These are phyloP conservation scores for Sus cebifrons DNA, from an alignment of 2,797 vertebrate genomes.

Conservation along the genomic window DNA sequence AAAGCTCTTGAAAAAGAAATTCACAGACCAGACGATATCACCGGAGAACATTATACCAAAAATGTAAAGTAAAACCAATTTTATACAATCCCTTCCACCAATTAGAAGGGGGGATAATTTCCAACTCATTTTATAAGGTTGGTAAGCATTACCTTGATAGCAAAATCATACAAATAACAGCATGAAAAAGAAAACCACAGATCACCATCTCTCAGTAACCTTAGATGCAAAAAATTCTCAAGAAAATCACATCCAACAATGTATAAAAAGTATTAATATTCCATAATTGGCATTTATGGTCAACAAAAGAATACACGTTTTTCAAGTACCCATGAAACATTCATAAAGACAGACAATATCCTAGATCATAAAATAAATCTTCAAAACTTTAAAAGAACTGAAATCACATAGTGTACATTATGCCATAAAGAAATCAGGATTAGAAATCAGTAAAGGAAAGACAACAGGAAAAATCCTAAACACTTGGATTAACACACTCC, in stretches of 20 bases:
- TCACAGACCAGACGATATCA: not conserved
- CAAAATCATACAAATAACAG: not conserved
- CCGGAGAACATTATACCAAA: not conserved
- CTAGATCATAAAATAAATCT: not conserved
- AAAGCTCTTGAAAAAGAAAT: not conserved
- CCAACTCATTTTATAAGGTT: not conserved
- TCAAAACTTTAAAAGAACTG: not conserved
- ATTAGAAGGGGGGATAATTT: not conserved
- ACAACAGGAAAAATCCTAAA: not conserved
- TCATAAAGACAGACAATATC: not conserved
- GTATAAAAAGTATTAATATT: not conserved
- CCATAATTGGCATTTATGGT: not conserved
- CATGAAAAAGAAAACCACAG: not conserved
- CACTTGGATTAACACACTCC: not conserved
- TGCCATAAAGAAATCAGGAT: not conserved
- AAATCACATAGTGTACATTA: not conserved
- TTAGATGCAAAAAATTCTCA: not conserved
- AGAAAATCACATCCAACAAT: not conserved
- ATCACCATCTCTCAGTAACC: not conserved
- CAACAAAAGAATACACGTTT: not conserved
- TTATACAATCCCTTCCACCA: not conserved
- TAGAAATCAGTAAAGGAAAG: conserved; percentile 6
- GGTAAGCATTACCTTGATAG: not conserved
- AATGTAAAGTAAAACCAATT: not conserved
- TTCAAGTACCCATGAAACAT: not conserved